phyloP scores from a whole-genome alignment of 2,797 vertebrate genomes.

The Yasuhikotakia modesta region DNA sequence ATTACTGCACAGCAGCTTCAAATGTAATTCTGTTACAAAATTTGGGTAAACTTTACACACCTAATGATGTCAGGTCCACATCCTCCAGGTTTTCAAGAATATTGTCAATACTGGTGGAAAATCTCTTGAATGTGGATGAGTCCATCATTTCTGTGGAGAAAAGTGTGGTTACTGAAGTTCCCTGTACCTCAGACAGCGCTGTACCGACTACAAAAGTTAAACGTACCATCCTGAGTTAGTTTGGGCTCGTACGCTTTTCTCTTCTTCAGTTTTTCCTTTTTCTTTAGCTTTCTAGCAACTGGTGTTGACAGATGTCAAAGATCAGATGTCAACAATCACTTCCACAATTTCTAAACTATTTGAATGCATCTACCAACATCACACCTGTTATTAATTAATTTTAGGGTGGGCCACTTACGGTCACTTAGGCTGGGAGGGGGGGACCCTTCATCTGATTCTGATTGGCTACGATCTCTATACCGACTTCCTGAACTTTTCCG shows the following conservation, averaged over 20 bases:
- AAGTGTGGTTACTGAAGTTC: conserved; percentile 22
- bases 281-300: conserved; percentile 94
- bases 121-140: conserved; percentile 94
- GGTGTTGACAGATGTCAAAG: conserved; percentile 8
- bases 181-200: not conserved
- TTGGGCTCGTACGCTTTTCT: conserved; percentile 88
- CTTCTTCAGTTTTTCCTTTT: conserved; percentile 93
- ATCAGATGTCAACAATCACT: conserved; percentile 20
- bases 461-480: conserved; percentile 79
- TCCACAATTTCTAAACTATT: not conserved
- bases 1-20: not conserved
- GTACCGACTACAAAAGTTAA: not conserved
- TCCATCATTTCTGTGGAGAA: conserved; percentile 89
- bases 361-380: not conserved
- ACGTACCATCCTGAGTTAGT: conserved; percentile 88
- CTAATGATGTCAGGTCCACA: conserved; percentile 88
- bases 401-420: conserved; percentile 72
- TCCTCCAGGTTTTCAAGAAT: conserved; percentile 94
- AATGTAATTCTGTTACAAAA: too few species aligned
- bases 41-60: too few species aligned
- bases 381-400: not conserved
- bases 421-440: conserved; percentile 83
- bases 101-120: conserved; percentile 86
- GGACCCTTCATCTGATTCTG: conserved; percentile 81
- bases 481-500: conserved; percentile 81